Conservation (phyloP, 2,888 invertebrate genomes). For the Mythimna lalbum region DNA sequence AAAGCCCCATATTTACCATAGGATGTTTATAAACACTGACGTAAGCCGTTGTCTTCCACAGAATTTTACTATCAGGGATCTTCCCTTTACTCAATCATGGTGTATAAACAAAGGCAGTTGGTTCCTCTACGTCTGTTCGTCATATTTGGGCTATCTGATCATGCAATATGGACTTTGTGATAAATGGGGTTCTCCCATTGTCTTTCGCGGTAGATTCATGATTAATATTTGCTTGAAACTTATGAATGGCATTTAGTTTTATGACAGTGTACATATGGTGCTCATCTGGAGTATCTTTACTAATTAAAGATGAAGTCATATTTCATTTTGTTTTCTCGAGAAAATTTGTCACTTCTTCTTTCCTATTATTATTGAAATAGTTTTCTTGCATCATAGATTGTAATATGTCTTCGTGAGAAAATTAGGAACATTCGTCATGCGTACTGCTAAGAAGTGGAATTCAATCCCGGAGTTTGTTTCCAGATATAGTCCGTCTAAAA, state of each 20-base stretch:
- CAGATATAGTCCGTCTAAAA: too few relatives aligned
- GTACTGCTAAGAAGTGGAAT: too few relatives aligned
- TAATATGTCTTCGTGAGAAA: not conserved
- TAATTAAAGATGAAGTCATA: constrained; percentile 24
- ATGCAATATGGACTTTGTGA: not conserved
- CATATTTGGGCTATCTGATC: constrained; percentile 1
- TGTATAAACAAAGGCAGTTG: not conserved
- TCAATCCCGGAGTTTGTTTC: too few relatives aligned
- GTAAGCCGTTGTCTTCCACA: not conserved
- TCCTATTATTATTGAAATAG: not conserved
- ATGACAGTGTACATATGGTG: constrained; percentile 20
- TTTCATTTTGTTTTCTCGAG: not conserved
- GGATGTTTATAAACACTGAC: constrained; percentile 1
- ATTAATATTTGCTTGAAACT: constrained; percentile 26
- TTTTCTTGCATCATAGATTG: not conserved
- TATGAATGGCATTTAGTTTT: constrained; percentile 22
- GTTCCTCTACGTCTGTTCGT: constrained; percentile 1
- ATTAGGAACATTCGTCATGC: too few relatives aligned
- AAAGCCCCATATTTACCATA: not conserved
- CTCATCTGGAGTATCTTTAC: constrained; percentile 31
- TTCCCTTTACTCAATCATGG: not conserved
- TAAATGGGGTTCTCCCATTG: constrained; percentile 31
- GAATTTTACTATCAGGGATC: not conserved
- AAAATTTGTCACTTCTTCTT: constrained; percentile 17
- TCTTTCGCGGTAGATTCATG: constrained; percentile 24